phyloP scores from a whole-genome alignment of 2,888 invertebrate species.

The Tryphoninae sp. region DNA sequence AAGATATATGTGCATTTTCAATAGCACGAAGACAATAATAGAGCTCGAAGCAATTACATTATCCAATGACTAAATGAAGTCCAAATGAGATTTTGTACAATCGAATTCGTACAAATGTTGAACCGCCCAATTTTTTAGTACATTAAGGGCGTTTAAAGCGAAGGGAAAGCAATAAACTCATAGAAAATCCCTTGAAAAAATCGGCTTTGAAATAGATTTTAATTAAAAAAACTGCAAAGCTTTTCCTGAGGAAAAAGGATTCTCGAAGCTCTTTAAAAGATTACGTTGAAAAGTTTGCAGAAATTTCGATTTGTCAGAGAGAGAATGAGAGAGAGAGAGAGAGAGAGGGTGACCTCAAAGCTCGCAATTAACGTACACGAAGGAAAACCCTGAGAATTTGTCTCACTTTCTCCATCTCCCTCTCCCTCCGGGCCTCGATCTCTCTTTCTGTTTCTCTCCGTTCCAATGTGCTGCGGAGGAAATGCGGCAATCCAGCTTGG shows the following conservation, averaged over 20 bases:
- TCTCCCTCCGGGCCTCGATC: not conserved
- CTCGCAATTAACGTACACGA: slow-evolving; percentile 54
- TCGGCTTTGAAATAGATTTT: not conserved
- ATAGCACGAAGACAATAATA: slow-evolving; percentile 31
- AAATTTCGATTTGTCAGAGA: slow-evolving; percentile 50
- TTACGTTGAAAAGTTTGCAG: slow-evolving; percentile 22
- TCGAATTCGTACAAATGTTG: not conserved
- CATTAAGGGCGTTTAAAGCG: not conserved
- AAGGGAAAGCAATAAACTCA: not conserved
- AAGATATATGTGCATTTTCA: slow-evolving; percentile 7
- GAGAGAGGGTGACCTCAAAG: slow-evolving; percentile 16
- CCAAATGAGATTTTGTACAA: slow-evolving; percentile 33
- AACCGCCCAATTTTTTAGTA: not conserved
- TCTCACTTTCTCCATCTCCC: not conserved
- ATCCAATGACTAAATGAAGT: not conserved
- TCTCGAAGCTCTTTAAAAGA: not conserved
- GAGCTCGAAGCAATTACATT: slow-evolving; percentile 28
- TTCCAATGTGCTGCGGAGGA: slow-evolving; percentile 48
- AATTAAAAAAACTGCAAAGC: slow-evolving; percentile 18
- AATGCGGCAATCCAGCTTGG: slow-evolving; percentile 57
- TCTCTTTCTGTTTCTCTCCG: slow-evolving; percentile 2
- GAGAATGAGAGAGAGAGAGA: no score
- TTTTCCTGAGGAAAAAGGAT: not conserved
- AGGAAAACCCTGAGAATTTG: slow-evolving; percentile 6
- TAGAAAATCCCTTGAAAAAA: not conserved